Conservation (phyloP, 2,888 invertebrate genomes). For the Frankliniella fusca region DNA sequence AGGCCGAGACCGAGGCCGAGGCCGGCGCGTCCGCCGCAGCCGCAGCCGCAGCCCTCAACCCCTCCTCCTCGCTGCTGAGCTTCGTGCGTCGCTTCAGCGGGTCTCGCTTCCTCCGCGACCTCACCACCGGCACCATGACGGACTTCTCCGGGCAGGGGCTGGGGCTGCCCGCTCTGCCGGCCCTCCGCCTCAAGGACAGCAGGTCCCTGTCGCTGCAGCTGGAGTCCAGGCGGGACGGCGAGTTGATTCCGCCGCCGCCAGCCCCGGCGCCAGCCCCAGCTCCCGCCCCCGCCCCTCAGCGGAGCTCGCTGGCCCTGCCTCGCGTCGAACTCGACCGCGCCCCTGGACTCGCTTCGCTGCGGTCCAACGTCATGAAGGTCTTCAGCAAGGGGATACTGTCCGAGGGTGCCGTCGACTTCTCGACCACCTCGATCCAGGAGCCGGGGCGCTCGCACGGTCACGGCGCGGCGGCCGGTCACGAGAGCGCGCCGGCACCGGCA, state of each 20-base stretch:
- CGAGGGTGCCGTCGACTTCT: background rate
- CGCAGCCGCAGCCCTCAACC: background rate
- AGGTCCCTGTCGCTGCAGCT: background rate
- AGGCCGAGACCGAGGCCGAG: background rate
- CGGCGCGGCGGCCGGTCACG: background rate
- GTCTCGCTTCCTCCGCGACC: background rate
- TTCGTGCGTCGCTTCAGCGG: conserved; percentile 19
- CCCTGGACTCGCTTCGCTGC: no score
- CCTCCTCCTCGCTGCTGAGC: background rate
- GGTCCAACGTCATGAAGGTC: conserved; percentile 13
- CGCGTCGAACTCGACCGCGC: background rate
- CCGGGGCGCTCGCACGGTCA: background rate
- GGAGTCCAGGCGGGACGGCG: background rate
- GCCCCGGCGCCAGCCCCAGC: background rate
- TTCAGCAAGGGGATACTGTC: conserved; percentile 8
- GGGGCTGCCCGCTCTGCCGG: background rate
- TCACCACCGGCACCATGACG: background rate
- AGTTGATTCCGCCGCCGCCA: background rate
- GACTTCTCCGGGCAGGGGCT: background rate
- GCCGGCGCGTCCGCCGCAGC: background rate
- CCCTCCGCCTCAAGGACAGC: background rate
- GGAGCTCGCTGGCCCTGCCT: background rate
- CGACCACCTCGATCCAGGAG: background rate
- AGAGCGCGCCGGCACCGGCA: background rate
- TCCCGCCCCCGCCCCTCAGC: background rate